Conservation (phyloP, 1,140 invertebrate genomes). For the Zophobas morio region DNA sequence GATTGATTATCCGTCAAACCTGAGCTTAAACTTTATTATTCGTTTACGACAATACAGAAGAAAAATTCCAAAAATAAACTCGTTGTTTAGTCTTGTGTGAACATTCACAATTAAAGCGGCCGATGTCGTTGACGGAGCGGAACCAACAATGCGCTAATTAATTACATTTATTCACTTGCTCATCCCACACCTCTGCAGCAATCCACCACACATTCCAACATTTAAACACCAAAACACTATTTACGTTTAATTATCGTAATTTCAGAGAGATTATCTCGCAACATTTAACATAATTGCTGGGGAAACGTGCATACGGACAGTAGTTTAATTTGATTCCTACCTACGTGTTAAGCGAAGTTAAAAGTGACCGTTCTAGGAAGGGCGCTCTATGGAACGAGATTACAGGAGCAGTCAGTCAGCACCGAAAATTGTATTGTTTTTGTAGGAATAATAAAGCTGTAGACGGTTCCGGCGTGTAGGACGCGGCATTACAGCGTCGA, state of each 20-base stretch:
- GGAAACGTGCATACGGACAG: no score
- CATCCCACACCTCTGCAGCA: slow-evolving; percentile 20
- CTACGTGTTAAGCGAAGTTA: no score
- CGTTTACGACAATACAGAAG: neutral
- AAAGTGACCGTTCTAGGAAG: no score
- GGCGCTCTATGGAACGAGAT: no score
- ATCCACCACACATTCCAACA: slow-evolving; percentile 25
- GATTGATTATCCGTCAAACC: slow-evolving; percentile 28
- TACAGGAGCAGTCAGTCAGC: no score
- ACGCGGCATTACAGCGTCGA: neutral
- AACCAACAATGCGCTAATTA: slow-evolving; percentile 46
- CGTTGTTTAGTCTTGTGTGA: slow-evolving; percentile 40
- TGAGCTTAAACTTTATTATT: slow-evolving; percentile 12
- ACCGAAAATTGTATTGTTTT: no score
- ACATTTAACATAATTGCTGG: slow-evolving; percentile 29
- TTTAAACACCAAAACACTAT: slow-evolving; percentile 28
- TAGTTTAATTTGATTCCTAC: no score
- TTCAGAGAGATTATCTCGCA: slow-evolving; percentile 23
- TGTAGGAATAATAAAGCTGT: no score
- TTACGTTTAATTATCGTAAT: slow-evolving; percentile 36
- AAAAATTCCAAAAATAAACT: slow-evolving; percentile 24
- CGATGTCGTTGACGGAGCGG: slow-evolving; percentile 34
- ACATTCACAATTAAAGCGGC: slow-evolving; percentile 43
- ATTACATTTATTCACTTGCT: slow-evolving; percentile 44
- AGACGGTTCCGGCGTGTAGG: no score